Percentiles rank a stretch among this genome's conserved stretches.
These are phyloP conservation scores for Heliocidaris erythrogramma DNA, from an alignment of 35 echinoderm and acorn worm species.

Conservation along the genomic window DNA sequence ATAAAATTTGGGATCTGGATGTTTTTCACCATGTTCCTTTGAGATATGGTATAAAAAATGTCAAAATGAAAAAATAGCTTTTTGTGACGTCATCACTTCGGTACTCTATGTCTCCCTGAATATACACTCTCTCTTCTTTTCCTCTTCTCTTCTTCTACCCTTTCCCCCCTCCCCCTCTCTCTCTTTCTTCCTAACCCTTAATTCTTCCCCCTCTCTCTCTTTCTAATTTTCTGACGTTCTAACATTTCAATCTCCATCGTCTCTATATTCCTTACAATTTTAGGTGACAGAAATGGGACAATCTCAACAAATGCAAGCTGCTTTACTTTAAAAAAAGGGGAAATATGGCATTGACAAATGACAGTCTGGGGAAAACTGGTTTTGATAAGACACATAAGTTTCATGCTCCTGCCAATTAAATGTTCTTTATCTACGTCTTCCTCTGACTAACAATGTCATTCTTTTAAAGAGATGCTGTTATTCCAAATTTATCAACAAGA, in stretches of 20 bases:
- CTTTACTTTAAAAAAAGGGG: neutral
- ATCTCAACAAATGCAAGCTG: neutral
- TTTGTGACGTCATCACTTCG: too few relatives aligned
- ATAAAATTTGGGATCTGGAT: too few relatives aligned
- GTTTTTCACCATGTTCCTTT: too few relatives aligned
- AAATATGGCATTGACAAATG: neutral
- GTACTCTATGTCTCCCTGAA: neutral
- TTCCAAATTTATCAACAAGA: neutral
- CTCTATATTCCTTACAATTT: neutral
- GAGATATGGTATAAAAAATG: too few relatives aligned
- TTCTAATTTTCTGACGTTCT: too few relatives aligned
- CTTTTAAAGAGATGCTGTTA: neutral
- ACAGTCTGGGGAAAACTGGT: neutral
- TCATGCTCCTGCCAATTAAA: conserved; percentile 1
- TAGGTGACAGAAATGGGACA: neutral
- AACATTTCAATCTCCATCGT: neutral
- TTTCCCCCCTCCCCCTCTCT: neutral
- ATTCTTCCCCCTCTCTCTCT: neutral
- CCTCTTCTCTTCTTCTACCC: neutral
- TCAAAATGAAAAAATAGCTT: too few relatives aligned
- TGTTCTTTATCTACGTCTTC: neutral
- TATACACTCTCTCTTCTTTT: neutral
- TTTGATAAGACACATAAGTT: neutral
- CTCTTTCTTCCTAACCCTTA: neutral
- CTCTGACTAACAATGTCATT: neutral